Percentiles rank a stretch among this genome's conserved stretches.
Evolutionary conservation across 2,888 invertebrate genomes (phyloP).

Genomic region (Pammene fasciana): DNA sequence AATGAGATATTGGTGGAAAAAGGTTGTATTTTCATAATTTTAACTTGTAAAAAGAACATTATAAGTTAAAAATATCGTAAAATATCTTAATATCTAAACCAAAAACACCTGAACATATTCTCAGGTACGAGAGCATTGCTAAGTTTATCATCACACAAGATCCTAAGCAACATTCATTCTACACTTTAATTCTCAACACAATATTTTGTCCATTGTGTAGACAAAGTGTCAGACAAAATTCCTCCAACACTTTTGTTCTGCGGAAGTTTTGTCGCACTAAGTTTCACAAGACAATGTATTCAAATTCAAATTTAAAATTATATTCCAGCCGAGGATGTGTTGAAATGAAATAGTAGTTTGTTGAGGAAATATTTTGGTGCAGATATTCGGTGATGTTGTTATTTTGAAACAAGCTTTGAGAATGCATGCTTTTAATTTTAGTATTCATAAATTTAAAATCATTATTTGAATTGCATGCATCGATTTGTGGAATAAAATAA

Average conservation of each 20-base stretch:
- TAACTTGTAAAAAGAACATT: too few relatives aligned
- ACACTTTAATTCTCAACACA: background rate
- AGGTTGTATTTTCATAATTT: too few relatives aligned
- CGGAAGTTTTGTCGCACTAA: constrained; percentile 14
- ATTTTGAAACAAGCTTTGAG: background rate
- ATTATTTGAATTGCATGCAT: too few relatives aligned
- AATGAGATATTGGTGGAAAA: too few relatives aligned
- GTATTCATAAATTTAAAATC: too few relatives aligned
- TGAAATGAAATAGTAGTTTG: constrained; percentile 8
- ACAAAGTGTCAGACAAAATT: constrained; percentile 2
- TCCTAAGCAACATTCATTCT: too few relatives aligned
- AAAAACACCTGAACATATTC: too few relatives aligned
- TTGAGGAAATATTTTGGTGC: background rate
- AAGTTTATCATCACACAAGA: too few relatives aligned
- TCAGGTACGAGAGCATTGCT: too few relatives aligned
- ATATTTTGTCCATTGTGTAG: background rate
- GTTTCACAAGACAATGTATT: constrained; percentile 11
- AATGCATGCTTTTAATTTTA: background rate
- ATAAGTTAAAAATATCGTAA: too few relatives aligned
- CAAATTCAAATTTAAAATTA: background rate
- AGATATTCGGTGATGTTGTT: background rate
- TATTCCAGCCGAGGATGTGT: background rate
- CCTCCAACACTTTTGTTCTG: constrained; percentile 3
- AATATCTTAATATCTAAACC: too few relatives aligned
- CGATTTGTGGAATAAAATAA: too few relatives aligned